Base-by-base conservation (phyloP, 1,140 invertebrate species). In the Saccostrea glomerata region DNA sequence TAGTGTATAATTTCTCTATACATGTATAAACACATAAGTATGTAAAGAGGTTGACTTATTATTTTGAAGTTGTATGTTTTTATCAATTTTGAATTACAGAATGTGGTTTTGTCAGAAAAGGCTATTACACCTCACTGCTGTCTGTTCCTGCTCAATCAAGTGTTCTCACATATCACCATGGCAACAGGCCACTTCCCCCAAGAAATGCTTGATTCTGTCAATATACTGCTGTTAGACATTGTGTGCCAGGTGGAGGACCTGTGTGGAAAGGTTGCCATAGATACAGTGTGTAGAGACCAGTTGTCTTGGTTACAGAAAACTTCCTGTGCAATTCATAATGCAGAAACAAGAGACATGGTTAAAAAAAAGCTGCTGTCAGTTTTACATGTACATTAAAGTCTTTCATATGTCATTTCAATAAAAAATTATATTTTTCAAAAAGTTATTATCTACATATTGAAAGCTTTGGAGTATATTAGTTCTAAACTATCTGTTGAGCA, bases 211-310 rank as follows among this genome's bases (percentile, higher is more conserved):
- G 70, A 77, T 25, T 77, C 70, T 0, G 70, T 77, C 2, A 77
- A 77, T 30, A 77, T 77, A 25, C 25, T 77, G 30, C 70, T 77
- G 13, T 77, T 77, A 25, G 70, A 77, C 23, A 77, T 77, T 77
- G 70, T 77, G 25, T 77, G 70, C 25, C 70, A 77, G 25, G 30
- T 77, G 23, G 70, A 77, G 70, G 70, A 77, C 23, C 70, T 77
- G 15, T 77, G 23, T 47, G 47, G 47, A 15, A 77, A 77, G 70
- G 25, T 25, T 25, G 25, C 23, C 12, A 36, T 36, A 15, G 70
- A 30, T 77, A 30, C 70, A 36, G 2, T 15, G 30, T 77, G 15
- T 36, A 77, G 70, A 36, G 70, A 77, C 25, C 70, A 77, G 30
- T 30, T 77, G 70, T 36, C 70, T 4, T 11, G 70, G 70, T 30